A percentile compares a stretch with the other conserved stretches of the same genome.
Conservation (phyloP, 2,888 invertebrate genomes). For the Cataglyphis altisquamis region DNA sequence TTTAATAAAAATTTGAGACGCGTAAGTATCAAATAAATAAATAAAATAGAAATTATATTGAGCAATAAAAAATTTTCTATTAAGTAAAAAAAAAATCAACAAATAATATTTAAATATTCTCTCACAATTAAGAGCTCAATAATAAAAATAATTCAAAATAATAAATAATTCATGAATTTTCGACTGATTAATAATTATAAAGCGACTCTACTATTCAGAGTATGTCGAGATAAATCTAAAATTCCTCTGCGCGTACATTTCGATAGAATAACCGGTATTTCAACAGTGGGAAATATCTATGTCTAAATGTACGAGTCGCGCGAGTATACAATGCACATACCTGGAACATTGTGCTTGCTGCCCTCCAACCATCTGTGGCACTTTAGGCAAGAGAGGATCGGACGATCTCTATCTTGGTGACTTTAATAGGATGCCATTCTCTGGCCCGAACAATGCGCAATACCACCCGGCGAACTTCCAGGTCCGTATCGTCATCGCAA, state of each 20-base stretch:
- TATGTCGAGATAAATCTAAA: conserved; percentile 13
- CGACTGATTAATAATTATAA: neutral
- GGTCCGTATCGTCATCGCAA: conserved; percentile 48
- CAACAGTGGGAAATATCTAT: conserved; percentile 60
- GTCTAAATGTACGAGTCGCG: conserved; percentile 63
- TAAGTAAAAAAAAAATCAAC: neutral
- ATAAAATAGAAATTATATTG: neutral
- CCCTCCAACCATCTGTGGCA: conserved; percentile 67
- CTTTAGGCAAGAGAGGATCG: conserved; percentile 53
- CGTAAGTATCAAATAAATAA: neutral
- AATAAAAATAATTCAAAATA: neutral
- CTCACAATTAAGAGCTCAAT: neutral
- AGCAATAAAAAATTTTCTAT: neutral
- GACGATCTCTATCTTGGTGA: conserved; percentile 66
- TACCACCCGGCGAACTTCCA: conserved; percentile 54
- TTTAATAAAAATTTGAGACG: neutral
- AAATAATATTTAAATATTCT: neutral
- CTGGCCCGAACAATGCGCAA: conserved; percentile 65
- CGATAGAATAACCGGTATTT: conserved; percentile 35
- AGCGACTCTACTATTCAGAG: neutral
- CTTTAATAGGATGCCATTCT: conserved; percentile 77
- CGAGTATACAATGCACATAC: conserved; percentile 55
- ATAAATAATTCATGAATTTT: neutral
- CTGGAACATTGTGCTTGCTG: conserved; percentile 55
- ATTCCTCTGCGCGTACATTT: conserved; percentile 4